Evolutionary conservation across 2,113 vertebrate species (phyloP).

Genomic region (Caranx ignobilis): DNA sequence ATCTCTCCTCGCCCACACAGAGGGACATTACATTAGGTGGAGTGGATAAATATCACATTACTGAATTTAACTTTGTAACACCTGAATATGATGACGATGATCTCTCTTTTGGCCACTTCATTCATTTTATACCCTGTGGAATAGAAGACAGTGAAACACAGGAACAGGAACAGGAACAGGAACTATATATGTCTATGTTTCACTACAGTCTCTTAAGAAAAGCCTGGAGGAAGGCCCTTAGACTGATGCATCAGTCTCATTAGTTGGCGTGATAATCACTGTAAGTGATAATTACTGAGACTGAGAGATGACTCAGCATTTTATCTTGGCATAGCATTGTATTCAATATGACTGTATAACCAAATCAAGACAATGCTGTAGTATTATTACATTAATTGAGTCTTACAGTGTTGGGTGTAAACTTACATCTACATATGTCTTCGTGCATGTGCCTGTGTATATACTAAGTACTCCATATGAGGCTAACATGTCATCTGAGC

Average conservation of each 20-base stretch:
- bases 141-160: not conserved
- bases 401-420: not conserved
- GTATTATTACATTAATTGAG: not conserved
- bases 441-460: constrained; percentile 12
- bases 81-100: constrained; percentile 9
- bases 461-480: constrained; percentile 1
- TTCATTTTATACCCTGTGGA: constrained; percentile 20
- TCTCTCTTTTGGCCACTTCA: constrained; percentile 33
- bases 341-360: no score
- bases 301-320: not conserved
- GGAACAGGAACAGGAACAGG: not conserved
- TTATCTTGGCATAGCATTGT: not conserved
- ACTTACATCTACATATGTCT: not conserved
- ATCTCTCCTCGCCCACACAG: constrained; percentile 38
- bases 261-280: not conserved
- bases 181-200: not conserved
- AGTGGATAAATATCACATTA: constrained; percentile 65
- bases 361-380: not conserved
- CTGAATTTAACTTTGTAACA: constrained; percentile 44
- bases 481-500: constrained; percentile 30
- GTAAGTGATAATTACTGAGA: not conserved
- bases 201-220: not conserved
- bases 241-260: not conserved
- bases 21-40: constrained; percentile 31
- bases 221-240: not conserved